A percentile compares a stretch with the other conserved stretches of the same genome.
These are phyloP conservation scores for Melipona quadrifasciata DNA, from an alignment of 1,140 invertebrate genomes.

Conservation along the genomic window DNA sequence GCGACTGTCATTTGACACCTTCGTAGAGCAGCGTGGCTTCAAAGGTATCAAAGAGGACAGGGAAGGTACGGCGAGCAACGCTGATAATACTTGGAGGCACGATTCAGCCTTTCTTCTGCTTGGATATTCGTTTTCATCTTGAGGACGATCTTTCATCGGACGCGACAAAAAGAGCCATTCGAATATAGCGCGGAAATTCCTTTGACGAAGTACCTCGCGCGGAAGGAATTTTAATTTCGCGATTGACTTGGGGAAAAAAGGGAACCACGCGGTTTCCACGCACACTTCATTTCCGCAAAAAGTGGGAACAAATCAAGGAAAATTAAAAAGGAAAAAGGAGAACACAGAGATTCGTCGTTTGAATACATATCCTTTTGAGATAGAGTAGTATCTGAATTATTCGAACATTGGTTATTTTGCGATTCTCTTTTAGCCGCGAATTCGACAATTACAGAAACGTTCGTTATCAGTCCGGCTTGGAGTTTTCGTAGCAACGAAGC, in stretches of 20 bases:
- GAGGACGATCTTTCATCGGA: constrained; percentile 11
- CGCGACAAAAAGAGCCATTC: constrained; percentile 4
- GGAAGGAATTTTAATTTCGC: not conserved
- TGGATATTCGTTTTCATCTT: constrained; percentile 47
- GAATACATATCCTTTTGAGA: too few species aligned
- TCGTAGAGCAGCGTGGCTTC: not conserved
- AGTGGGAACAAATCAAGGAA: too few species aligned
- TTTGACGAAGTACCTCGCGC: not conserved
- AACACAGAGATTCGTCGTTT: too few species aligned
- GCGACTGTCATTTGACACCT: constrained; percentile 33
- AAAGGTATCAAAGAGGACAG: constrained; percentile 42
- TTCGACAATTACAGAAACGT: not conserved
- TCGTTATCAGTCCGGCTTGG: not conserved
- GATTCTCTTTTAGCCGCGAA: not conserved
- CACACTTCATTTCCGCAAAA: too few species aligned
- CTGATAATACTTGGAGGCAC: constrained; percentile 40
- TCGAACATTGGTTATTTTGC: too few species aligned
- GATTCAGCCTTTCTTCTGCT: constrained; percentile 38
- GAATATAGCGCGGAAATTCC: not conserved
- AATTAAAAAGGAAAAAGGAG: too few species aligned
- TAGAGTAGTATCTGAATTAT: too few species aligned
- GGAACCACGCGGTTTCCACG: not conserved
- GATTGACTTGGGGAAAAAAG: not conserved
- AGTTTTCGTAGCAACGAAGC: not conserved
- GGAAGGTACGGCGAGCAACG: not conserved